A percentile compares a stretch with the other conserved stretches of the same genome.
Evolutionary conservation across 1,140 invertebrate species (phyloP).

Genomic region (Tachypleus tridentatus): DNA sequence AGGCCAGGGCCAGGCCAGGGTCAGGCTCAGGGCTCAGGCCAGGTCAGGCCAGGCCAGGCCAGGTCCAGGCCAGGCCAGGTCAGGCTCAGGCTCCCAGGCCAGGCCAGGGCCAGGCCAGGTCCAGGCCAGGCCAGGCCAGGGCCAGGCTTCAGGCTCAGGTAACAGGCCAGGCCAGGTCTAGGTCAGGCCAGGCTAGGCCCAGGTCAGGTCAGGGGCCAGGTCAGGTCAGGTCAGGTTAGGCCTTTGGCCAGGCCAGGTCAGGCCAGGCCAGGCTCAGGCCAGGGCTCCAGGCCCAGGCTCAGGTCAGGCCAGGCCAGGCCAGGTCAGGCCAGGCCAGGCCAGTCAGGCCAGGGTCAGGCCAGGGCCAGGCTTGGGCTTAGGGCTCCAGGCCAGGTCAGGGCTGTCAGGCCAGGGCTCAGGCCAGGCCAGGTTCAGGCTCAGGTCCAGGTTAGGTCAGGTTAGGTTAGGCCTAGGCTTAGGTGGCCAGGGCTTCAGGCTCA

Average conservation of each 20-base stretch:
- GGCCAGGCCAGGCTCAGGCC: constrained; percentile 24
- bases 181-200: constrained; percentile 11
- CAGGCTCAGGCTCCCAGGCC: no score
- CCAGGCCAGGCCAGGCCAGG: no score
- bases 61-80: no score
- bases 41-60: no score
- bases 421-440: constrained; percentile 24
- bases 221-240: constrained; percentile 8
- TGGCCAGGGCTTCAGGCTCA: constrained; percentile 21
- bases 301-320: constrained; percentile 24
- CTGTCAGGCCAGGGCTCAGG: no score
- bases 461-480: constrained; percentile 25
- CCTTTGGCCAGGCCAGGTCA: constrained; percentile 14
- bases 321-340: constrained; percentile 25
- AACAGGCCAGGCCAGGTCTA: constrained; percentile 23
- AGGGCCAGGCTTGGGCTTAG: no score
- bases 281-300: constrained; percentile 26
- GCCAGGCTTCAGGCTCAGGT: no score
- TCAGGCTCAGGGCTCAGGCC: no score
- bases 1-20: no score
- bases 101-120: no score
- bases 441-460: constrained; percentile 21
- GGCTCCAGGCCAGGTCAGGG: constrained; percentile 22
- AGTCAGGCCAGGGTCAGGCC: no score
- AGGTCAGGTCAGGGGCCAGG: no score